Conservation (phyloP, 2,797 vertebrate genomes). For the Agapornis canus region DNA sequence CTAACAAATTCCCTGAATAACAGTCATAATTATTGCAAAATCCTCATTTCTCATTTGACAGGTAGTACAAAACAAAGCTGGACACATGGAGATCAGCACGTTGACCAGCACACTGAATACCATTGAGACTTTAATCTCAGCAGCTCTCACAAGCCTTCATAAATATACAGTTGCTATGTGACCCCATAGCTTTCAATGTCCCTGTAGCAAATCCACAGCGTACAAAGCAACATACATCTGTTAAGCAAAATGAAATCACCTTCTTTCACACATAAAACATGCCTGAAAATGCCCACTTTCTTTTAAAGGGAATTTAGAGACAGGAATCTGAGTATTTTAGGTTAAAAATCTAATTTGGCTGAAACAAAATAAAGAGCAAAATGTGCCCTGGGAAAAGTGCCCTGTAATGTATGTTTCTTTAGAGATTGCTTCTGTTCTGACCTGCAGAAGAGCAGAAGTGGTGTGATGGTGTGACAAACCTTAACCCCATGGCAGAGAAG, state of each 20-base stretch:
- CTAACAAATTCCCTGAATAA: background rate
- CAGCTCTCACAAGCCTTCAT: background rate
- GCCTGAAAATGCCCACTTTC: background rate
- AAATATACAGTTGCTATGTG: background rate
- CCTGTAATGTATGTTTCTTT: background rate
- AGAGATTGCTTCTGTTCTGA: background rate
- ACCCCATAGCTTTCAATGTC: background rate
- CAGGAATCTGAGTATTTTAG: background rate
- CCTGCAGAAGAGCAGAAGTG: background rate
- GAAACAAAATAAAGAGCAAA: background rate
- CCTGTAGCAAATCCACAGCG: background rate
- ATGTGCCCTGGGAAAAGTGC: background rate
- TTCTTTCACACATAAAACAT: background rate
- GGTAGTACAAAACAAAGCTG: background rate
- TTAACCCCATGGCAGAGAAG: background rate
- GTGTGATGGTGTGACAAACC: background rate
- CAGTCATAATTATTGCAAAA: constrained; percentile 30
- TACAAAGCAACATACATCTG: background rate
- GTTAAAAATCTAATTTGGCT: background rate
- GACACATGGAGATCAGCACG: background rate
- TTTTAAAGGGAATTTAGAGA: background rate
- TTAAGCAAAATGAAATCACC: background rate
- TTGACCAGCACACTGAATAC: background rate
- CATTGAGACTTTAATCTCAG: background rate
- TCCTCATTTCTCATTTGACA: background rate